Base-by-base conservation (phyloP, 2,113 vertebrate species). In the Labeo catla region DNA sequence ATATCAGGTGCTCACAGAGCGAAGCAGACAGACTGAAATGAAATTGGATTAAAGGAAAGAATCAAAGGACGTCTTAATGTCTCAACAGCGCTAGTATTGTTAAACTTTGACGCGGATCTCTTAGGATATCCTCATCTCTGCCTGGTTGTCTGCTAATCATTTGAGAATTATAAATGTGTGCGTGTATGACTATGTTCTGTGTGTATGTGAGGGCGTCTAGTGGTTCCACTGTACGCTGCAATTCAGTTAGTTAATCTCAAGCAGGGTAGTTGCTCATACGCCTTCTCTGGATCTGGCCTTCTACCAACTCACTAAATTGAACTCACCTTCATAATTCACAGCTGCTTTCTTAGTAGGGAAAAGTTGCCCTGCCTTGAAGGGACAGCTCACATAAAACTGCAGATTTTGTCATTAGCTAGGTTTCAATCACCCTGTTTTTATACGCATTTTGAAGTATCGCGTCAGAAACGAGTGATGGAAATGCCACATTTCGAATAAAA, bases 241-340 rank as follows among this genome's bases (percentile, higher is more conserved):
- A 93, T 90, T 94, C 92, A 93, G 83, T 79, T 83, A 54, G 83
- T 88, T 93, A 91, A 93, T 92, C 91, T 92, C 84, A 87, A 82
- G 87, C 88, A 84, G 49, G 76, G 83, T 91, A 84, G 88, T 86
- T 74, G 87, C 84, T 54, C 84, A 89, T 70, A 90, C 81, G 87
- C 86, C 81, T 83, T 89, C 88, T 87, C 90, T 86, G 87, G 87
- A 90, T 87, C 86, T 89, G 90, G 87, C 90, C 79, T 79, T 82
- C 89, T 85, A 88, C 85, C 91, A 89, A 79, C 82, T 83, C 86
- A 59, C 68, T 85, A 88, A 89, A 84, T 88, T 86, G 52, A 81
- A 21, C 77, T 65, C 79, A 54, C 86, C 89, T 86, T 65, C 84
- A 84, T 93, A 93, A 94, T 85, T 94, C 92, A 94, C 34, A 82